Percentiles rank a stretch among this genome's conserved stretches.
Evolutionary conservation across 35 echinoderm and acorn worm genomes (phyloP).

Genomic region (Ophioderma brevispina): DNA sequence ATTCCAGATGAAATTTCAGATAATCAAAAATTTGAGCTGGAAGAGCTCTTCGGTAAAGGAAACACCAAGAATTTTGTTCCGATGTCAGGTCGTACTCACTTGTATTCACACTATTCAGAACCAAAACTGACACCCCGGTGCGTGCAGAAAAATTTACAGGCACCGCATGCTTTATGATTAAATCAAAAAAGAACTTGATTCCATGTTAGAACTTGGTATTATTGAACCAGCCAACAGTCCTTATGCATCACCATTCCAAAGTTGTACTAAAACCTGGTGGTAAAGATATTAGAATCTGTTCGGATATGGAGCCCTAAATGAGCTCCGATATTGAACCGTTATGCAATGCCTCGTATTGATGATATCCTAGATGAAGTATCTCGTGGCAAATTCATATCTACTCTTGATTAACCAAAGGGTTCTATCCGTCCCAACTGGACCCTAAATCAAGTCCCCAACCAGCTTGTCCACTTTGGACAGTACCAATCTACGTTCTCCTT

Average conservation of each 20-base stretch:
- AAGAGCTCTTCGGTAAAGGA: too few species aligned
- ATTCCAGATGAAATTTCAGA: too few species aligned
- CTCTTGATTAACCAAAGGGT: not conserved
- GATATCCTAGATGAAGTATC: not conserved
- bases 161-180: slow-evolving; percentile 22
- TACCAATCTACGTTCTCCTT: not conserved
- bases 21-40: too few species aligned
- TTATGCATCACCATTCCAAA: slow-evolving; percentile 25
- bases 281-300: slow-evolving; percentile 23
- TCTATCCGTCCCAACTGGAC: not conserved
- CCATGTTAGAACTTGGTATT: slow-evolving; percentile 54
- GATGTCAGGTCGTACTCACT: not conserved
- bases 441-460: not conserved
- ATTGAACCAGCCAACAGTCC: slow-evolving; percentile 47
- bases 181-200: slow-evolving; percentile 22
- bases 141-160: not conserved
- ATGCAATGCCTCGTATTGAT: not conserved
- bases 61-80: not conserved
- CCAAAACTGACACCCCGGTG: not conserved
- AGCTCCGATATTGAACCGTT: not conserved
- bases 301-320: slow-evolving; percentile 26
- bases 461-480: not conserved
- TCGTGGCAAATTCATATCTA: not conserved
- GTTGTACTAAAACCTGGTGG: slow-evolving; percentile 53
- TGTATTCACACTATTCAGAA: not conserved